Evolutionary conservation across 2,797 vertebrate species (phyloP).

Genomic region (Eulemur mongoz): DNA sequence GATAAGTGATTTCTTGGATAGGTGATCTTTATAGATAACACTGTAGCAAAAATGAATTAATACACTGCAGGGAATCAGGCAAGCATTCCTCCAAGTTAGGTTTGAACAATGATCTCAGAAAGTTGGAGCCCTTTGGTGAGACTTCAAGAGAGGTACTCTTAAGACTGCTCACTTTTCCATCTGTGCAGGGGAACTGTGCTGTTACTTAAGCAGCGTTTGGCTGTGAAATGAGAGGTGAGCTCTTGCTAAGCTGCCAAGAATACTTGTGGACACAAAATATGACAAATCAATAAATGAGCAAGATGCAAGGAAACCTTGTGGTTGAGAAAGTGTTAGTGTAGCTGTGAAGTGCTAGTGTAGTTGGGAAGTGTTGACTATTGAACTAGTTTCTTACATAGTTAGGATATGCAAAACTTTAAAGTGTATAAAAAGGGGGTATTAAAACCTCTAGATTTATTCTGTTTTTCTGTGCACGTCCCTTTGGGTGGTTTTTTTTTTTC

Average conservation of each 20-base stretch:
- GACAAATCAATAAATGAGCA: conserved; percentile 47
- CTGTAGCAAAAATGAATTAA: neutral
- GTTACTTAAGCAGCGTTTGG: neutral
- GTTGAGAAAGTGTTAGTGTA: conserved; percentile 11
- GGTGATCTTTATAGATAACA: neutral
- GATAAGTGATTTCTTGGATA: neutral
- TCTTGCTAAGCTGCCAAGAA: conserved; percentile 33
- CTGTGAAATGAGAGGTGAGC: conserved; percentile 32
- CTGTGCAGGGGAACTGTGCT: conserved; percentile 31
- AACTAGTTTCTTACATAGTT: neutral
- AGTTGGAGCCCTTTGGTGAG: neutral
- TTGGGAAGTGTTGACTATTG: neutral
- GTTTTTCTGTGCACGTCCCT: neutral
- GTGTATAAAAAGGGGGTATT: neutral
- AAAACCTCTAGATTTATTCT: neutral
- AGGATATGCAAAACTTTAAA: conserved; percentile 7
- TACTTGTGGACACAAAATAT: neutral
- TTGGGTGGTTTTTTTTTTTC: neutral
- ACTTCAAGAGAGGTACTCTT: conserved; percentile 8
- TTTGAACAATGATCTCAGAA: neutral
- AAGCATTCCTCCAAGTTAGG: neutral
- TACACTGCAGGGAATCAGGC: neutral
- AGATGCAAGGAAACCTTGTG: neutral
- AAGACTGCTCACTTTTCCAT: conserved; percentile 46
- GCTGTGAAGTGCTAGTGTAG: neutral